These are phyloP conservation scores for Polypedilum pembai DNA, from an alignment of 1,140 invertebrate genomes.

Conservation along the genomic window DNA sequence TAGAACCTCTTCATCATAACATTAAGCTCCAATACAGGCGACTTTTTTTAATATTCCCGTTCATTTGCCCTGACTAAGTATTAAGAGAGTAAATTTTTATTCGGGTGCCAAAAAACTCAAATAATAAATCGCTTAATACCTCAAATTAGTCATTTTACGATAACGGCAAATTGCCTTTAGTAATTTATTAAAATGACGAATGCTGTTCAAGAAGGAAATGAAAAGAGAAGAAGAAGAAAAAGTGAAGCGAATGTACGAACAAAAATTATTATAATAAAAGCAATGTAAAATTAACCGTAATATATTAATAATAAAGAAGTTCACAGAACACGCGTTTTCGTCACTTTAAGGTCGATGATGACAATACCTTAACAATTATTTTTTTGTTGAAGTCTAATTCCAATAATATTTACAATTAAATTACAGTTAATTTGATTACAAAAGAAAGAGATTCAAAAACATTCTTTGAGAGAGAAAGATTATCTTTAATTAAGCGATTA, in stretches of 20 bases:
- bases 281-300: no score
- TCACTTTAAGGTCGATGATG: background rate
- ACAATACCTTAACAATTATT: no score
- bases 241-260: no score
- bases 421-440: constrained; percentile 8
- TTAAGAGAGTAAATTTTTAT: no score
- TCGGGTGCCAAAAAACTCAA: no score
- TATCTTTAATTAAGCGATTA: constrained; percentile 7
- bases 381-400: no score
- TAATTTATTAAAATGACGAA: constrained; percentile 19
- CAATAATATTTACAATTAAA: background rate
- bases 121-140: background rate
- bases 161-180: constrained; percentile 16
- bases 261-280: no score
- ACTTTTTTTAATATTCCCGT: no score
- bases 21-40: background rate
- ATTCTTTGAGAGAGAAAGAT: background rate
- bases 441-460: background rate
- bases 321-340: background rate
- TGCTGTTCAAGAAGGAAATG: background rate
- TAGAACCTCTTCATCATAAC: background rate
- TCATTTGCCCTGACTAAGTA: no score
- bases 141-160: constrained; percentile 15
- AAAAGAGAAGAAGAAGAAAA: background rate
- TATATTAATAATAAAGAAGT: background rate